Conservation (phyloP, 2,888 invertebrate species). For the Tetragonisca angustula region DNA sequence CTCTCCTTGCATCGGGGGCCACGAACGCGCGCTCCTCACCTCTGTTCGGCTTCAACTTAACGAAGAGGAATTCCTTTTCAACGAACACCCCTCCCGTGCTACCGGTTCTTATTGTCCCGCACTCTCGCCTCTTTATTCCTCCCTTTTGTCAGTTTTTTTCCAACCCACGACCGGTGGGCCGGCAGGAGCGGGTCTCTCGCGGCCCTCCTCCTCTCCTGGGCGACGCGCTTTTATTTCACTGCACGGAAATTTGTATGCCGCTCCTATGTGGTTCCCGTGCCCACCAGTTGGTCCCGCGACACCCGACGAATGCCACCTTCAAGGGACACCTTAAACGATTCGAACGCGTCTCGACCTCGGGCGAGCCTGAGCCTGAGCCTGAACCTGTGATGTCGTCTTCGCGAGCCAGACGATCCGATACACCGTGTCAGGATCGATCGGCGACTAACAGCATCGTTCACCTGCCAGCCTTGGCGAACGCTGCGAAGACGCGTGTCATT, state of each 20-base stretch:
- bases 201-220: background rate
- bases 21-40: slow-evolving; percentile 19
- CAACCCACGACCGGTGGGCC: slow-evolving; percentile 28
- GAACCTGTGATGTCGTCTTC: background rate
- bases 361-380: background rate
- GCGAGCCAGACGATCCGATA: slow-evolving; percentile 5
- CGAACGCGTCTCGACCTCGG: background rate
- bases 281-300: slow-evolving; percentile 37
- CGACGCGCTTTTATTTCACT: slow-evolving; percentile 22
- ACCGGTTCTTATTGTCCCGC: slow-evolving; percentile 71
- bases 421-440: slow-evolving; percentile 40
- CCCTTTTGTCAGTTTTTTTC: slow-evolving; percentile 63
- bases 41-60: slow-evolving; percentile 45
- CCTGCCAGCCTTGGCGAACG: slow-evolving; percentile 34
- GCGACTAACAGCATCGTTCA: slow-evolving; percentile 46
- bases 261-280: background rate
- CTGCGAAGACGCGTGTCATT: slow-evolving; percentile 32
- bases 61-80: slow-evolving; percentile 66
- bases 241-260: slow-evolving; percentile 50
- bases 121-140: slow-evolving; percentile 62
- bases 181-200: slow-evolving; percentile 27
- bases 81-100: slow-evolving; percentile 55
- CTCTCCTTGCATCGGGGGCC: slow-evolving; percentile 8
- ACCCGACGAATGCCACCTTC: slow-evolving; percentile 19
- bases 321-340: background rate